Percentiles rank a stretch among this genome's conserved stretches.
phyloP scores from a whole-genome alignment of 53 echinoderm and acorn worm genomes.

The Patiria pectinifera region DNA sequence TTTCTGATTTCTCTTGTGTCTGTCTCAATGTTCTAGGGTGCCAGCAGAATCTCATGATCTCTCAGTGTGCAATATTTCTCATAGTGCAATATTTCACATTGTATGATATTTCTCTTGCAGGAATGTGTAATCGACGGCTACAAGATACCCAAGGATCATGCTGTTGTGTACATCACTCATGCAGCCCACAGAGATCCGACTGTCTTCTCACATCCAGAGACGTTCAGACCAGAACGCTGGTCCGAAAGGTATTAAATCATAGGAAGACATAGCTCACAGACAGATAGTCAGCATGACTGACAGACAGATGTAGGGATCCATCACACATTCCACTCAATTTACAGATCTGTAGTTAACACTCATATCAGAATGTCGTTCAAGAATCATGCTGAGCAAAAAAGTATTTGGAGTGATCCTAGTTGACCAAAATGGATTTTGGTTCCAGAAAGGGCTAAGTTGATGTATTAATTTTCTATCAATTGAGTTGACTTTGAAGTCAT shows the following conservation, averaged over 20 bases:
- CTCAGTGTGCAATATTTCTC: not conserved
- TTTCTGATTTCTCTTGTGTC: not conserved
- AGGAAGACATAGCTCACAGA: not conserved
- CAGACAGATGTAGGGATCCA: too few species aligned
- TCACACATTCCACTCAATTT: too few species aligned
- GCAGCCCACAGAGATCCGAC: slow-evolving; percentile 92
- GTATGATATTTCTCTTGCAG: slow-evolving; percentile 41
- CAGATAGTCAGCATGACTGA: too few species aligned
- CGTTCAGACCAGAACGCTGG: slow-evolving; percentile 89
- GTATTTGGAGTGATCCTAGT: too few species aligned
- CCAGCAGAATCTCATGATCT: not conserved
- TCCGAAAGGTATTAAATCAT: slow-evolving; percentile 63
- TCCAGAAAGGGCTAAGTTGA: too few species aligned
- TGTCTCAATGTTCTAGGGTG: too few species aligned
- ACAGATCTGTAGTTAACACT: too few species aligned
- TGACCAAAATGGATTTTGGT: too few species aligned
- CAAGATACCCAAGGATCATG: slow-evolving; percentile 87
- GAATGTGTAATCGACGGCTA: slow-evolving; percentile 89
- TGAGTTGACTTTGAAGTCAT: too few species aligned
- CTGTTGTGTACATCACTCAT: slow-evolving; percentile 85
- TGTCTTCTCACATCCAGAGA: slow-evolving; percentile 78
- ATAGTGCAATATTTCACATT: not conserved
- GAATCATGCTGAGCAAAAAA: too few species aligned
- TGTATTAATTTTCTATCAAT: too few species aligned
- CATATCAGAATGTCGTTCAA: too few species aligned